phyloP scores from a whole-genome alignment of 1,140 invertebrate species.

The Trachymyrmex septentrionalis region DNA sequence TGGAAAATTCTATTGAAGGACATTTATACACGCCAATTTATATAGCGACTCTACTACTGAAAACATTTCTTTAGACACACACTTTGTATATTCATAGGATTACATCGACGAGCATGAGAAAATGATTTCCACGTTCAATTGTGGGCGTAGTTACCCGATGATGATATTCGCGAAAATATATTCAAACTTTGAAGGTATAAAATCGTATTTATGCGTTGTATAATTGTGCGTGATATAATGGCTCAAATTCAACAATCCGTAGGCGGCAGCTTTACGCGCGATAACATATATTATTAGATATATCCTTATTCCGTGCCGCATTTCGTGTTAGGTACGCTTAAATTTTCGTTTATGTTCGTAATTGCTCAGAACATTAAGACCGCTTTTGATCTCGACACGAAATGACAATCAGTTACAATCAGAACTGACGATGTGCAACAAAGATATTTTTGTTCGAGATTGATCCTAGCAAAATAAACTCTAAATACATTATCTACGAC shows the following conservation, averaged over 20 bases:
- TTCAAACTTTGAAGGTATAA: not conserved
- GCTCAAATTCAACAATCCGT: not conserved
- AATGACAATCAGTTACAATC: conserved; percentile 41
- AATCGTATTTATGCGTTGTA: not conserved
- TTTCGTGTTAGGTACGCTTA: not conserved
- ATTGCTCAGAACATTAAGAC: not conserved
- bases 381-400: conserved; percentile 5
- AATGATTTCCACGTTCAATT: not conserved
- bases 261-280: not conserved
- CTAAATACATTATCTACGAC: not conserved
- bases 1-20: not conserved
- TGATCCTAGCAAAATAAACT: conserved; percentile 26
- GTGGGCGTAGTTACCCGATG: not conserved
- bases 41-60: not conserved
- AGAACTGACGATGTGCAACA: not conserved
- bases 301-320: not conserved
- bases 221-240: not conserved
- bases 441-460: not conserved
- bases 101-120: not conserved
- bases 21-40: too few relatives aligned
- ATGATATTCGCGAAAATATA: conserved; percentile 3
- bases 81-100: not conserved
- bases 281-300: not conserved
- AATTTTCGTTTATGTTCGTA: not conserved
- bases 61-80: not conserved